phyloP scores from a whole-genome alignment of 2,113 vertebrate genomes.

The Chloropsis hardwickii region DNA sequence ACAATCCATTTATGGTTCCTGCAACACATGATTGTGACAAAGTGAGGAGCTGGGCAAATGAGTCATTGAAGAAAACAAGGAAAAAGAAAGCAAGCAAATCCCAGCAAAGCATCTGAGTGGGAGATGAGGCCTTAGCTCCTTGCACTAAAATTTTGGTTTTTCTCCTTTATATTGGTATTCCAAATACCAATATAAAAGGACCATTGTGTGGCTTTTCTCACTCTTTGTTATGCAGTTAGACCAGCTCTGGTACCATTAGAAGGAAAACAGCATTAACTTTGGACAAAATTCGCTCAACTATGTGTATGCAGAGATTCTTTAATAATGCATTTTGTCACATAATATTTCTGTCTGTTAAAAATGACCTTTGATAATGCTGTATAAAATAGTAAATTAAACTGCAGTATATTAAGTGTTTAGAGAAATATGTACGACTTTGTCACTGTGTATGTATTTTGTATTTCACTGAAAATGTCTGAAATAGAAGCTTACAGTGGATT shows the following conservation, averaged over 20 bases:
- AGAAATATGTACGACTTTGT: not conserved
- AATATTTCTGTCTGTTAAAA: not conserved
- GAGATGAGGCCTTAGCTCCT: not conserved
- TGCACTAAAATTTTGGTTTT: not conserved
- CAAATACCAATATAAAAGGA: not conserved
- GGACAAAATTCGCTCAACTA: not conserved
- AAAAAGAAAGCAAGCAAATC: not conserved
- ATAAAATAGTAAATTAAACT: not conserved
- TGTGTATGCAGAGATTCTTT: not conserved
- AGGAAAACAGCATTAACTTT: not conserved
- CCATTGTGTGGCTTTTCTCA: not conserved
- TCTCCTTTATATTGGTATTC: not conserved
- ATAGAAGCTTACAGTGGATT: not conserved
- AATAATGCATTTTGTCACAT: not conserved
- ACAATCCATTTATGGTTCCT: not conserved
- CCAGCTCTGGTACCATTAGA: not conserved
- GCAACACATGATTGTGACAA: fast-evolving
- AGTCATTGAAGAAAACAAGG: not conserved
- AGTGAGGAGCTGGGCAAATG: not conserved
- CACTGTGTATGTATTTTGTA: not conserved
- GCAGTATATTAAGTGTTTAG: too few relatives aligned
- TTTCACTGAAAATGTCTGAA: constrained; percentile 11
- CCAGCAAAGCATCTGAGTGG: not conserved
- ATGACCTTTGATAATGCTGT: not conserved
- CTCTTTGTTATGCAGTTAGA: not conserved